Evolutionary conservation across 2,113 vertebrate genomes (phyloP).

Genomic region (Cisticola juncidis): DNA sequence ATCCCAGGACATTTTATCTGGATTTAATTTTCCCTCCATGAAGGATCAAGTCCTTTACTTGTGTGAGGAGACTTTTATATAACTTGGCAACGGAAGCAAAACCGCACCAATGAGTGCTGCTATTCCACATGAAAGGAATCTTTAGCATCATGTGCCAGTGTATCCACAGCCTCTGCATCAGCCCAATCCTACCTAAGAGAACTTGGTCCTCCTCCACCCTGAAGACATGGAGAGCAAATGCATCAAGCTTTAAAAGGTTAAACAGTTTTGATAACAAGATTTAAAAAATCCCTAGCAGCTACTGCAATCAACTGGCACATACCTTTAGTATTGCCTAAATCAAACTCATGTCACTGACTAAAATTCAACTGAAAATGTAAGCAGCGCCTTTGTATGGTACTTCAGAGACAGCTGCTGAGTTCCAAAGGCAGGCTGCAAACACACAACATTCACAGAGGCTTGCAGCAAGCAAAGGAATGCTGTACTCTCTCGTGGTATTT

Average conservation of each 20-base stretch:
- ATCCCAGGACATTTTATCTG: background rate
- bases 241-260: background rate
- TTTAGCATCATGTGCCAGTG: background rate
- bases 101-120: background rate
- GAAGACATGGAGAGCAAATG: background rate
- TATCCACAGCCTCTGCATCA: background rate
- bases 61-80: background rate
- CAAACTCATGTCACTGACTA: background rate
- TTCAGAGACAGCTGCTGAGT: background rate
- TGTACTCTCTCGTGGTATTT: background rate
- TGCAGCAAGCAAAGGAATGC: background rate
- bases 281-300: background rate
- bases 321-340: background rate
- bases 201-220: background rate
- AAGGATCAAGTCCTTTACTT: background rate
- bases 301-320: background rate
- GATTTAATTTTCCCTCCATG: background rate
- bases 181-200: background rate
- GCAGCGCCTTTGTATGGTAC: accelerated
- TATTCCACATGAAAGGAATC: background rate
- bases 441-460: background rate
- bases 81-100: background rate
- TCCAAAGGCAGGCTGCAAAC: background rate
- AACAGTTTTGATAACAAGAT: background rate
- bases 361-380: background rate